These are phyloP conservation scores for Leucoma salicis DNA, from an alignment of 2,888 invertebrate species.

Conservation along the genomic window DNA sequence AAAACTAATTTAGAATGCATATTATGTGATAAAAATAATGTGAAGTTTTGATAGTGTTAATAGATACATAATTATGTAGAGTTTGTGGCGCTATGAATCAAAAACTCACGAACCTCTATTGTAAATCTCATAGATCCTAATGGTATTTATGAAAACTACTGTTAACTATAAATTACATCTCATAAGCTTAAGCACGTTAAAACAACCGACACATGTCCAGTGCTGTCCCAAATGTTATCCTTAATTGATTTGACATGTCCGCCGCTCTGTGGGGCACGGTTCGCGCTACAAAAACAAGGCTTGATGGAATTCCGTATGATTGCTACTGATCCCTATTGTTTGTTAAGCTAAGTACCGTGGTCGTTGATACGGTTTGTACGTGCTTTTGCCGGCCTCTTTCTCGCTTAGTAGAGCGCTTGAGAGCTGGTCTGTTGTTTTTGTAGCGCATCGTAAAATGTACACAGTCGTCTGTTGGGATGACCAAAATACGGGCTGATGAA, in stretches of 20 bases:
- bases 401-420: conserved; percentile 53
- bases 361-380: conserved; percentile 54
- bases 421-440: conserved; percentile 35
- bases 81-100: too few species aligned
- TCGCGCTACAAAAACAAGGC: conserved; percentile 56
- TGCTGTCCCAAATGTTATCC: conserved; percentile 44
- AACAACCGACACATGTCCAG: conserved; percentile 22
- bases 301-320: conserved; percentile 52
- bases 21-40: too few species aligned
- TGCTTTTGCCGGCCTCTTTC: conserved; percentile 63
- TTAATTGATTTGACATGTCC: conserved; percentile 72
- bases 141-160: conserved; percentile 17
- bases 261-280: conserved; percentile 43
- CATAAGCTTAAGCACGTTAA: conserved; percentile 20
- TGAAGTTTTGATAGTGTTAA: too few species aligned
- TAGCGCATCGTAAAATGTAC: conserved; percentile 20
- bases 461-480: conserved; percentile 11
- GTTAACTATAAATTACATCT: conserved; percentile 14
- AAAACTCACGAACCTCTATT: too few species aligned
- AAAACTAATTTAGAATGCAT: too few species aligned
- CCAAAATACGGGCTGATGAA: conserved; percentile 16
- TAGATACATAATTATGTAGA: too few species aligned
- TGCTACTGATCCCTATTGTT: conserved; percentile 64
- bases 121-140: too few species aligned
- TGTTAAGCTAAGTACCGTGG: conserved; percentile 69